phyloP scores from a whole-genome alignment of 2,888 invertebrate genomes.

The Tryphoninae sp. region DNA sequence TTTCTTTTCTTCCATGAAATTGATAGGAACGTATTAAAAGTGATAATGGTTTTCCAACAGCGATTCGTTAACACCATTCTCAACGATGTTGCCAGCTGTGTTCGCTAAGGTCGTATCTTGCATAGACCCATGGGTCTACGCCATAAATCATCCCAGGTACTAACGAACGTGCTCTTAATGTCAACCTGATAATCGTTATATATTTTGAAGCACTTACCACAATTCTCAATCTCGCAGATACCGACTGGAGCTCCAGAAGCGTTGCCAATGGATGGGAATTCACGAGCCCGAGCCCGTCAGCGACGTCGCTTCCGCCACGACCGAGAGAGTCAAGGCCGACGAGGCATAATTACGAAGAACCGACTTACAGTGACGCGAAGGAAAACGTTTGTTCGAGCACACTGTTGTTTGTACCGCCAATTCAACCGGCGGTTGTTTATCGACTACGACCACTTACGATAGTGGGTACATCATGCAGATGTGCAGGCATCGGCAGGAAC shows the following conservation, averaged over 20 bases:
- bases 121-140: slow-evolving; percentile 95
- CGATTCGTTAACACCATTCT: slow-evolving; percentile 81
- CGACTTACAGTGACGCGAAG: neutral
- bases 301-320: slow-evolving; percentile 74
- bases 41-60: slow-evolving; percentile 69
- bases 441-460: neutral
- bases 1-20: neutral
- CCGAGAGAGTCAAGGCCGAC: slow-evolving; percentile 76
- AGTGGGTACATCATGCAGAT: slow-evolving; percentile 24
- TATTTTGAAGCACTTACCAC: neutral
- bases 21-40: neutral
- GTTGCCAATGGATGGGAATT: slow-evolving; percentile 88
- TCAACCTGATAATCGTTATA: neutral
- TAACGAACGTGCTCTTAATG: neutral
- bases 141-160: slow-evolving; percentile 94
- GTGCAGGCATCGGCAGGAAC: slow-evolving; percentile 27
- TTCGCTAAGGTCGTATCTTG: slow-evolving; percentile 95
- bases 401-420: neutral
- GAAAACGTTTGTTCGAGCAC: neutral
- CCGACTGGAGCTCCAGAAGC: slow-evolving; percentile 90
- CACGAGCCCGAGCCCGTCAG: slow-evolving; percentile 78
- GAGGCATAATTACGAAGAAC: slow-evolving; percentile 72
- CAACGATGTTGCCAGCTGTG: slow-evolving; percentile 93
- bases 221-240: slow-evolving; percentile 67
- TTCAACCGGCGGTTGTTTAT: neutral